Base-by-base conservation (phyloP, 2,113 vertebrate species). In the Gasterosteus nipponicus region DNA sequence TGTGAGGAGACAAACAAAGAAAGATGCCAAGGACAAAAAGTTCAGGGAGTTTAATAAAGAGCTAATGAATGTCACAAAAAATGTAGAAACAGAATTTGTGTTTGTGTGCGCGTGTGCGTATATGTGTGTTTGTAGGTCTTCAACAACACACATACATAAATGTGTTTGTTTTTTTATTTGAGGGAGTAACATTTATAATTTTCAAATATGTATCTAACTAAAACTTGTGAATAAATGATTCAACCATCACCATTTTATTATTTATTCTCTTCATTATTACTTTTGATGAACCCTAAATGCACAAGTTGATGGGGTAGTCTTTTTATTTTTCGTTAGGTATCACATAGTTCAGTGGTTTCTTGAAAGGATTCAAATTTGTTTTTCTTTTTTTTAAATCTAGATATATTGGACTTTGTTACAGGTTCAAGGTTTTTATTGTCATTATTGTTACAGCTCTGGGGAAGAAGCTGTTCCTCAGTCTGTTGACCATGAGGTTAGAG, bases 141-240 rank as follows among this genome's bases (percentile, higher is more conserved):
- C 10, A 62, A 41, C 19, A 12, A 39, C 22, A 41, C 10, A 22
- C 22, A 26, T 26, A n/a, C 62, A 47, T 41, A 22, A 8, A 61
- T 41, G 59, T 46, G 22, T 46, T 63, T n/a, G 19, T 41, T 73
- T 64, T 77, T 22, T 82, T 56, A 56, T 56, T 56, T 26, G 18
- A 22, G 65, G 19, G 33, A 22, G 26, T 65, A 46, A 35, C 46
- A 81, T 61, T 53, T 63, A 31, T 68, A 18, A 58, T 77, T 75
- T 70, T 16, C 18, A 78, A 38, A 39, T 8, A 4, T 29, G 18
- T 75, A 47, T 80, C 73, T 83, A 62, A 67, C 15, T 73, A 12
- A 58, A 73, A 42, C 69, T 69, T 71, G 62, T 77, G 15, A 91
- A 88, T 89, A 89, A 89, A 86, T 49, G 9, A 73, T 54, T 56